Base-by-base conservation (phyloP, 1,140 invertebrate genomes). In the Tigriopus japonicus region DNA sequence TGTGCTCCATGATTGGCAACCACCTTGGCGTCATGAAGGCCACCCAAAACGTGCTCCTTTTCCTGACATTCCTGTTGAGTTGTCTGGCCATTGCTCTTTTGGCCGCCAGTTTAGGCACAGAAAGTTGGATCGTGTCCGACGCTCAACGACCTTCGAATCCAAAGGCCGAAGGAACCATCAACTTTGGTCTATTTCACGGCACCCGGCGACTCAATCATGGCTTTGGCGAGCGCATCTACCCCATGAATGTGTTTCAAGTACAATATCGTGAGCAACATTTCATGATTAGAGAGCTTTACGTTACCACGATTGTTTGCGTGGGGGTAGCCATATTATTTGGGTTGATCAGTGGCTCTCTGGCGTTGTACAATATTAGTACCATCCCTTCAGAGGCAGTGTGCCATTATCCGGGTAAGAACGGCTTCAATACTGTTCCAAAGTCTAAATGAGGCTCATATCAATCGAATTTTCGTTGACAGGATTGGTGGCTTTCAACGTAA, bases 301-400 rank as follows among this genome's bases (percentile, higher is more conserved):
- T 54, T 3, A 24, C 52, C 17, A 54, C 52, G 14, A 49, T 49
- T 12, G 45, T 49, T 2, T 49, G 45, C 45, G 21, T 49, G n/a
- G n/a, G 45, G n/a, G 52, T 54, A 15, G 52, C 52, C 24, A 54
- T 54, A 3, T 24, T 54, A 6, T 54, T 54, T 24, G 52, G 52
- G 14, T 6, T 19, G 14, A n/a, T 54, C 52, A 24, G 15, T 6
- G 52, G 14, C 24, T 21, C 24, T 6, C 15, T 24, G 24, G 17
- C 52, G 2, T n/a, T 54, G 14, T n/a, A 21, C 14, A 54, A 54
- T 14, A 54, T 24, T 6, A 24, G 15, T 14, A 21, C 52, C 52
- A 28, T n/a, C 24, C 52, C 52, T 24, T n/a, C 17, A 2, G 52
- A 54, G 24, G 52, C 52, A 17, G 23, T 54, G 2, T 54, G 52